Percentiles rank a stretch among this genome's conserved stretches.
phyloP scores from a whole-genome alignment of 1,140 invertebrate genomes.

The Cotesia vestalis region DNA sequence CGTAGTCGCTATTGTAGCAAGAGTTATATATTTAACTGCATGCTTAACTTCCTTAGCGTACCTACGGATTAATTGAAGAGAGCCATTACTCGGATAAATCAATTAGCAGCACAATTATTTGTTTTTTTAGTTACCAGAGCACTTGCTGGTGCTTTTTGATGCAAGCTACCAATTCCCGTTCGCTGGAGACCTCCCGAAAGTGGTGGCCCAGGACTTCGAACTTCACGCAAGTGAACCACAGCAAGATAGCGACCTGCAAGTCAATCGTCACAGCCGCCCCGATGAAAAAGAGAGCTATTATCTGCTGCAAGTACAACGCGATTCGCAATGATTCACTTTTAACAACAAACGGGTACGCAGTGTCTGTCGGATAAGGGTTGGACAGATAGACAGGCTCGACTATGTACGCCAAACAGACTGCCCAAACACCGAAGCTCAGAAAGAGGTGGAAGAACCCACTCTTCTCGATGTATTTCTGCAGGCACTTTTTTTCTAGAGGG shows the following conservation, averaged over 20 bases:
- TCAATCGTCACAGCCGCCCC: constrained; percentile 36
- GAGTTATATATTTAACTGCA: constrained; percentile 35
- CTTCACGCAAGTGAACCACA: constrained; percentile 40
- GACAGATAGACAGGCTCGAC: constrained; percentile 31
- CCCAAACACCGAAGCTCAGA: constrained; percentile 34
- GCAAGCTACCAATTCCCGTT: constrained; percentile 25
- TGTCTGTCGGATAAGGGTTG: constrained; percentile 41
- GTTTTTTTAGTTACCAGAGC: constrained; percentile 31
- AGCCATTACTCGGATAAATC: too few relatives aligned
- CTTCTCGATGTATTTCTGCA: constrained; percentile 41
- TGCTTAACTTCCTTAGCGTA: constrained; percentile 38
- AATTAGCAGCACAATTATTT: constrained; percentile 4
- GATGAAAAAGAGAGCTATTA: constrained; percentile 37
- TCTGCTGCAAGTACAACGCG: constrained; percentile 43
- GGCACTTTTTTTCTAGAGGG: constrained; percentile 29
- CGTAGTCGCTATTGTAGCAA: constrained; percentile 37
- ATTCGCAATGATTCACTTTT: constrained; percentile 32
- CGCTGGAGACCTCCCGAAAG: constrained; percentile 24
- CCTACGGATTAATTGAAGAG: constrained; percentile 2
- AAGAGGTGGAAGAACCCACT: constrained; percentile 36
- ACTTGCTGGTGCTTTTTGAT: constrained; percentile 38
- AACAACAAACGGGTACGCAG: constrained; percentile 45
- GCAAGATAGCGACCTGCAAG: constrained; percentile 38
- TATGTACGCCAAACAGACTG: constrained; percentile 31
- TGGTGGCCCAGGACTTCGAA: constrained; percentile 41